phyloP scores from a whole-genome alignment of 2,113 vertebrate species.

The Herpailurus yagouaroundi region DNA sequence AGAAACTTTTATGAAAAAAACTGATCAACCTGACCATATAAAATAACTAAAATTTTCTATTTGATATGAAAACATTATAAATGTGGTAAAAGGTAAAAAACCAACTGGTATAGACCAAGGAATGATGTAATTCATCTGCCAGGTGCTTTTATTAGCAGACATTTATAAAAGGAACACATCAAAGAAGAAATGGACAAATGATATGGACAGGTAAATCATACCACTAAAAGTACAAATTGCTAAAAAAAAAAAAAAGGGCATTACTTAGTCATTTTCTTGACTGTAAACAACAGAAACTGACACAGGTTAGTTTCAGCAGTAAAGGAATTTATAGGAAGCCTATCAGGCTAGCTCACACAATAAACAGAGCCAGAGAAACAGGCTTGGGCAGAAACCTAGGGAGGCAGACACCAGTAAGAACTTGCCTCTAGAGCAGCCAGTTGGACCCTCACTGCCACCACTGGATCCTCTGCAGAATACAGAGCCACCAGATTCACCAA shows the following conservation, averaged over 20 bases:
- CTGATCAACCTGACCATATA: neutral
- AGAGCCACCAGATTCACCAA: neutral
- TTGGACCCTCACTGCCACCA: neutral
- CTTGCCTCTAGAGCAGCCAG: neutral
- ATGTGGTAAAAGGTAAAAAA: neutral
- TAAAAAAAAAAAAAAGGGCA: neutral
- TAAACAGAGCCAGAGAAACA: constrained; percentile 58
- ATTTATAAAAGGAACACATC: neutral
- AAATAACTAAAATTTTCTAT: constrained; percentile 40
- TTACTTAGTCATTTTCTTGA: constrained; percentile 12
- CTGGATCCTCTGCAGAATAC: neutral
- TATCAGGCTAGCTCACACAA: neutral
- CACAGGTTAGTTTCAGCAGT: neutral
- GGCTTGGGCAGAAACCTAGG: constrained; percentile 45
- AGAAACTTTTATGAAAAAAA: neutral
- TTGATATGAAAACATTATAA: neutral
- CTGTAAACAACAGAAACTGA: constrained; percentile 41
- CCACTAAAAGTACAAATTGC: neutral
- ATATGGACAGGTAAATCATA: neutral
- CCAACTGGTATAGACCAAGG: neutral
- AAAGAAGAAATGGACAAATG: neutral
- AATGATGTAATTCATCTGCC: neutral
- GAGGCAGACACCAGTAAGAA: constrained; percentile 33
- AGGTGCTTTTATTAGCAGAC: neutral
- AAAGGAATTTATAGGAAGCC: constrained; percentile 44